Evolutionary conservation across 1,140 invertebrate species (phyloP).

Genomic region (Papilio aristodemus): DNA sequence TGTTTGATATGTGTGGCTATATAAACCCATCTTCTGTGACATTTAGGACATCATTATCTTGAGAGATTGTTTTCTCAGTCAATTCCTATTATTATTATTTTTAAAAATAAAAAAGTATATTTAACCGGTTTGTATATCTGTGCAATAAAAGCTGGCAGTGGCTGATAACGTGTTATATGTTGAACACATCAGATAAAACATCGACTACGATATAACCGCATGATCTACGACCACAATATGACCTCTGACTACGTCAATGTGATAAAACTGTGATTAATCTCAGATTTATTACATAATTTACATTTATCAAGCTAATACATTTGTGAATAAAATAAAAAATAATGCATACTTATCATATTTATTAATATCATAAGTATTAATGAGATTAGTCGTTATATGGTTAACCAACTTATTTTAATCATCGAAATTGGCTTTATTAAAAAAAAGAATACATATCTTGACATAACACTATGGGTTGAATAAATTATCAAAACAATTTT

Average conservation of each 20-base stretch:
- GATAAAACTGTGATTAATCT: slow-evolving; percentile 27
- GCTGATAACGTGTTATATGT: neutral
- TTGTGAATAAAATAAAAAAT: neutral
- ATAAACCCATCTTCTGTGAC: too few species aligned
- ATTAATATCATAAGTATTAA: too few species aligned
- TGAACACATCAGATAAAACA: neutral
- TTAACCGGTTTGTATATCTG: neutral
- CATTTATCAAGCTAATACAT: neutral
- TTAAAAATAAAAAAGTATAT: neutral
- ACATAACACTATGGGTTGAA: too few species aligned
- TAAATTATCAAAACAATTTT: too few species aligned
- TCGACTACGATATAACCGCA: neutral
- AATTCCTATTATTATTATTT: too few species aligned
- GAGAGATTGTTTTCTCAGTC: too few species aligned
- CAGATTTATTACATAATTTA: slow-evolving; percentile 6
- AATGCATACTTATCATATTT: neutral
- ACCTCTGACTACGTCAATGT: slow-evolving; percentile 30
- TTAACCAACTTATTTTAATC: too few species aligned
- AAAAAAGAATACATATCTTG: too few species aligned
- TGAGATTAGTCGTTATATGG: too few species aligned
- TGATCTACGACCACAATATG: slow-evolving; percentile 34
- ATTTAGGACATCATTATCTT: too few species aligned
- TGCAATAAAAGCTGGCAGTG: slow-evolving; percentile 1
- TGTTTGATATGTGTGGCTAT: too few species aligned
- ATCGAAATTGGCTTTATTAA: too few species aligned